These are phyloP conservation scores for Sminthurinus aureus DNA, from an alignment of 2,888 invertebrate species.

Conservation along the genomic window DNA sequence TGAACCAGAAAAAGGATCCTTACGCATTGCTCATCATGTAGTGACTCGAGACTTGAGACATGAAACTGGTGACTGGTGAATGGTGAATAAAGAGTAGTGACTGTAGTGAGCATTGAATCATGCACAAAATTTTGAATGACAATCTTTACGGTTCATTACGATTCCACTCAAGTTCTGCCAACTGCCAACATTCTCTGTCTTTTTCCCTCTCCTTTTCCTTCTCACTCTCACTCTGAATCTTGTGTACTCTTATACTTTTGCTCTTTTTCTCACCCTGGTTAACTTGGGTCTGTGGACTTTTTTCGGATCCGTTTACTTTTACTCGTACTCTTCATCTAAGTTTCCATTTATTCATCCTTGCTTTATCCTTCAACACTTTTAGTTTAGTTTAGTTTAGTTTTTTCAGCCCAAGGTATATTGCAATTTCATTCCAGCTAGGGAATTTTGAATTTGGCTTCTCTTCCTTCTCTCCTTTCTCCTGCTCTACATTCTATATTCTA, in stretches of 20 bases:
- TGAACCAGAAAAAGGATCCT: slow-evolving; percentile 1
- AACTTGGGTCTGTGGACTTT: not conserved
- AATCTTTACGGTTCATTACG: slow-evolving; percentile 47
- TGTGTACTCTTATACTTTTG: too few species aligned
- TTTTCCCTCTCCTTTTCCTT: not conserved
- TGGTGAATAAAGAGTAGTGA: not conserved
- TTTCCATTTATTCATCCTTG: not conserved
- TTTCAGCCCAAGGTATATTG: too few species aligned
- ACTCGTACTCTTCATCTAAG: not conserved
- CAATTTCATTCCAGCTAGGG: not conserved
- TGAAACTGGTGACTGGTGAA: too few species aligned
- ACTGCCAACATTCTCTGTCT: slow-evolving; percentile 18
- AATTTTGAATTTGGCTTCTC: not conserved
- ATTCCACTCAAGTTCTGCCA: slow-evolving; percentile 46
- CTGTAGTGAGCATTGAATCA: slow-evolving; percentile 16
- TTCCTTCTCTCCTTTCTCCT: too few species aligned
- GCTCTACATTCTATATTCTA: too few species aligned
- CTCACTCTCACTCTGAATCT: not conserved
- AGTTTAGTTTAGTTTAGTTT: not conserved
- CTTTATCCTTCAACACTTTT: not conserved
- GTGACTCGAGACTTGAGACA: too few species aligned
- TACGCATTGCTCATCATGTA: slow-evolving; percentile 2
- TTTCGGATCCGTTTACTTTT: not conserved
- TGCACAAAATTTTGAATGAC: slow-evolving; percentile 26
- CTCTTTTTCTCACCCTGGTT: too few species aligned